A percentile compares a stretch with the other conserved stretches of the same genome.
phyloP scores from a whole-genome alignment of 2,888 invertebrate genomes.

The Congeria kusceri region DNA sequence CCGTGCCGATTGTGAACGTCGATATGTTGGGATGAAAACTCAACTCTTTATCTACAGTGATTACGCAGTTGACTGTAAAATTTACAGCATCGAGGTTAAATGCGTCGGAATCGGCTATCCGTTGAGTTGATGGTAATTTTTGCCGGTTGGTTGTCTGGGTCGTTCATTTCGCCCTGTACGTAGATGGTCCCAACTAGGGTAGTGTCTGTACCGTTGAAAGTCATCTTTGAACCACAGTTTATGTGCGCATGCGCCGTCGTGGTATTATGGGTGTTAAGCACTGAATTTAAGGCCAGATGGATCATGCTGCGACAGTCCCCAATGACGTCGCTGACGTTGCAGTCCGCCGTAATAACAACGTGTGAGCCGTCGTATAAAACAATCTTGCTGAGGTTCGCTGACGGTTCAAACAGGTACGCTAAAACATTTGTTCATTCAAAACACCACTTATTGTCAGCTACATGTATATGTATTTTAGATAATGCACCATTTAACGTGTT shows the following conservation, averaged over 20 bases:
- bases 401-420: too few species aligned
- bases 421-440: too few species aligned
- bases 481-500: too few species aligned
- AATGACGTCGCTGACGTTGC: slow-evolving; percentile 20
- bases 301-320: slow-evolving; percentile 43
- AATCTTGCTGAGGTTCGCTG: too few species aligned
- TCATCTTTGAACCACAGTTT: slow-evolving; percentile 2
- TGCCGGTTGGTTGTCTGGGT: too few species aligned
- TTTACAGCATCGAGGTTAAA: slow-evolving; percentile 47
- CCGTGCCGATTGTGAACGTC: slow-evolving; percentile 40
- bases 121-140: slow-evolving; percentile 14
- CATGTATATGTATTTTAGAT: too few species aligned
- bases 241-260: slow-evolving; percentile 33
- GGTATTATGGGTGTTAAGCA: slow-evolving; percentile 10
- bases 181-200: slow-evolving; percentile 13
- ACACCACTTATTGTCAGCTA: too few species aligned
- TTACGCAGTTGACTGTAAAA: slow-evolving; percentile 51
- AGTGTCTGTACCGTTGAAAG: not conserved
- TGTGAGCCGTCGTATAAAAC: too few species aligned
- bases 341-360: slow-evolving; percentile 42
- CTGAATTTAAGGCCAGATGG: slow-evolving; percentile 17
- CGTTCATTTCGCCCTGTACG: slow-evolving; percentile 9
- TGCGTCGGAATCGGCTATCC: too few species aligned
- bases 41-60: slow-evolving; percentile 42
- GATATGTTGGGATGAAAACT: not conserved